Base-by-base conservation (phyloP, 35 echinoderm and acorn worm species). In the Antedon bifida region DNA sequence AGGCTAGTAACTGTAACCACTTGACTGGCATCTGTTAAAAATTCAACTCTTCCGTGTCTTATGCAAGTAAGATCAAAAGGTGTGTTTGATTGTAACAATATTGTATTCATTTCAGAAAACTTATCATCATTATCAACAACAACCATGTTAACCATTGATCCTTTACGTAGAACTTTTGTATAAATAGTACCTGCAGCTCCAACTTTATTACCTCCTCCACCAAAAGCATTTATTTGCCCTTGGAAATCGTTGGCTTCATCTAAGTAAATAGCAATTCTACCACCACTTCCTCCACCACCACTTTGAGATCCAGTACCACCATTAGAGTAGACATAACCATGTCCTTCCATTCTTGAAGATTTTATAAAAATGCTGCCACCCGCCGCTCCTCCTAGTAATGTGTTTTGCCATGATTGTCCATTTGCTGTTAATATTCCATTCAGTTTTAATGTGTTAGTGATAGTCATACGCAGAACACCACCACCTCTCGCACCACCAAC, bases 101-200 rank as follows among this genome's bases (percentile, higher is more conserved):
- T 82, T 17, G 88, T 81, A 74, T 80, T 84, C 33, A 29, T 39
- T 0, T 81, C 73, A 23, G 88, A 39, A 0, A 31, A 23, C 33
- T 79, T 74, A 23, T 87, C 56, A 30, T 81, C 75, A 75, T 96
- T 96, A 79, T 96, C 86, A 34, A 96, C 79, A 5, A 56, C 74
- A 21, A 96, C 44, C 35, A 14, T 32, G 3, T 80, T 35, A 36
- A 39, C 2, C 26, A 74, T 36, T 7, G 23, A 75, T 0, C 86
- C 42, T 78, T 13, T 75, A 73, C 74, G 78, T 56, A 74, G 36
- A 74, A 79, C 30, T 23, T 74, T 73, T 4, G 84, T 36, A 33
- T 85, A 92, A 31, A 96, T 78, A 77, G 92, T 91, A 34, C 92
- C 92, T 83, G 91, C 91, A 34, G 88, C 92, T 35, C 88, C 92